Conservation (phyloP, 2,888 invertebrate genomes). For the Ophraella communa region DNA sequence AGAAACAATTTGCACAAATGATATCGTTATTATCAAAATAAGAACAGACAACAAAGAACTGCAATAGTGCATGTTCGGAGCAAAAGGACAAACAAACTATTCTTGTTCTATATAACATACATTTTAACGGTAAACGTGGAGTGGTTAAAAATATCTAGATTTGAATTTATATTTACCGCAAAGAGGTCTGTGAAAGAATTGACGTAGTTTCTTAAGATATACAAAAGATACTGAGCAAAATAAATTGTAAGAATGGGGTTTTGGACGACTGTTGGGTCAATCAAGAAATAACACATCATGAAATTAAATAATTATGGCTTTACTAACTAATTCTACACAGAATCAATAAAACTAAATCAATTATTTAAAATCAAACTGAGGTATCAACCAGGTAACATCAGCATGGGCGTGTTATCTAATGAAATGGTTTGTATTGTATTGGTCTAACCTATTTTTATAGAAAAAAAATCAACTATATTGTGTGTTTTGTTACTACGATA, state of each 20-base stretch:
- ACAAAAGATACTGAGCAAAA: not conserved
- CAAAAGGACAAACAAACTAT: not conserved
- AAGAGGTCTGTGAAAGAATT: not conserved
- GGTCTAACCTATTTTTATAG: conserved; percentile 1
- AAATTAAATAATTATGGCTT: too few species aligned
- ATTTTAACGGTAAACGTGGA: not conserved
- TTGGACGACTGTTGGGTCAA: too few species aligned
- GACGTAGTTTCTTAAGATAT: not conserved
- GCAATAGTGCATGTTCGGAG: not conserved
- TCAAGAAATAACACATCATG: too few species aligned
- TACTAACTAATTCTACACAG: not conserved
- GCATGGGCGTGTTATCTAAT: not conserved
- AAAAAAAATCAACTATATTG: not conserved
- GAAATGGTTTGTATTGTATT: not conserved
- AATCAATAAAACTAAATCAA: not conserved
- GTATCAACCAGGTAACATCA: not conserved
- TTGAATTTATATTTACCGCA: conserved; percentile 3
- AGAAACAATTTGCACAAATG: not conserved
- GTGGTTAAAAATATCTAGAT: not conserved
- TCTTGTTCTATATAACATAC: not conserved
- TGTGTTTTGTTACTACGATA: not conserved
- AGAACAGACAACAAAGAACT: not conserved
- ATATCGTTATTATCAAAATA: not conserved
- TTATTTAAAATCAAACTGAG: not conserved
- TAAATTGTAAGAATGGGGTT: not conserved